A percentile compares a stretch with the other conserved stretches of the same genome.
Conservation (phyloP, 2,113 vertebrate genomes). For the Terrapene triunguis region DNA sequence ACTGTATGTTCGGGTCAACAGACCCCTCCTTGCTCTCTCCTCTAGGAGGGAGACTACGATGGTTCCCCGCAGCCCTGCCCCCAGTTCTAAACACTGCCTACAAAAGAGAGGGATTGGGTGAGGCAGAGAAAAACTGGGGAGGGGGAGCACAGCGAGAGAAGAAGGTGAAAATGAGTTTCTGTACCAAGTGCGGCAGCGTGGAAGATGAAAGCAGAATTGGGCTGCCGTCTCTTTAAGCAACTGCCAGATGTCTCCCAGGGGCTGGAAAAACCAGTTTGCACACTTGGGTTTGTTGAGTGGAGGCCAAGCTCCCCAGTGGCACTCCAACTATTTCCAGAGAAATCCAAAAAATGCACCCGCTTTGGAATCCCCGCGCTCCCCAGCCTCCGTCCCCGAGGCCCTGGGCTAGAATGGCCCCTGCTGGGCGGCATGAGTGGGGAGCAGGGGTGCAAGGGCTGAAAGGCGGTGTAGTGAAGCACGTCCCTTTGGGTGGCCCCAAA, state of each 20-base stretch:
- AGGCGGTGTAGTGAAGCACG: neutral
- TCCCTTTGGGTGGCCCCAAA: neutral
- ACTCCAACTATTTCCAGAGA: slow-evolving; percentile 76
- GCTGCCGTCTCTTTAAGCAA: slow-evolving; percentile 73
- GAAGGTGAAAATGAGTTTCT: neutral
- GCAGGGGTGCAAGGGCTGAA: neutral
- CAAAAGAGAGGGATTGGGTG: neutral
- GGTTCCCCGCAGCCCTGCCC: neutral
- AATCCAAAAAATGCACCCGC: slow-evolving; percentile 73
- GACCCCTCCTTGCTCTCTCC: neutral
- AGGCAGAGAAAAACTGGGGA: neutral
- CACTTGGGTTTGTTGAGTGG: slow-evolving; percentile 27
- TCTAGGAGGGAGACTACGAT: neutral
- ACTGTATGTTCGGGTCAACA: neutral
- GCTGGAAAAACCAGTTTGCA: slow-evolving; percentile 78
- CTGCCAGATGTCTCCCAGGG: slow-evolving; percentile 75
- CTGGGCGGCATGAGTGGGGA: neutral
- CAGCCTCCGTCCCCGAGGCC: neutral
- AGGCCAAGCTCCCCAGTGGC: slow-evolving; percentile 68
- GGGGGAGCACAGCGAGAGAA: neutral
- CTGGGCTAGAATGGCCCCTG: fast-evolving
- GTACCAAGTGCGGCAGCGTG: neutral
- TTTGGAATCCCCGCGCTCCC: slow-evolving; percentile 51
- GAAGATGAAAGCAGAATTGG: slow-evolving; percentile 29
- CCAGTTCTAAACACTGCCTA: neutral